A percentile compares a stretch with the other conserved stretches of the same genome.
Evolutionary conservation across 2,888 invertebrate species (phyloP).

Genomic region (Pachycephus smyrnensis): DNA sequence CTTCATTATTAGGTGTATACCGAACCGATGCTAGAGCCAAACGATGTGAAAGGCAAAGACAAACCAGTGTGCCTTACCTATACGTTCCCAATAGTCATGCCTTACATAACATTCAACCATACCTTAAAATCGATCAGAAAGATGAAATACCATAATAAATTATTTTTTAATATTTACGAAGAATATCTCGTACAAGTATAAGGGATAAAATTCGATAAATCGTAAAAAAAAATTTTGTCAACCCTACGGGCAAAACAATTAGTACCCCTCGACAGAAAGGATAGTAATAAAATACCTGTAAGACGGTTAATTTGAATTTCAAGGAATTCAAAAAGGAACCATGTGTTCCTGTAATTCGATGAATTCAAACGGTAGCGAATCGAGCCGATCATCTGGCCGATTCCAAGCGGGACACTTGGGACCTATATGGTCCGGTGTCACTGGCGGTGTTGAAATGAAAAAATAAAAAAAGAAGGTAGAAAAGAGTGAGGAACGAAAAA

Average conservation of each 20-base stretch:
- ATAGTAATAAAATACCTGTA: neutral
- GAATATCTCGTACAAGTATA: neutral
- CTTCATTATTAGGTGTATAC: conserved; percentile 64
- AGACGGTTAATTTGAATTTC: neutral
- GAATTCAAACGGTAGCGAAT: conserved; percentile 3
- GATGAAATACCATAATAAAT: neutral
- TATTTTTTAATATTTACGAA: neutral
- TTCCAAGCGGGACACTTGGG: neutral
- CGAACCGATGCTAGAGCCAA: conserved; percentile 34
- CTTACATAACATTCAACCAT: neutral
- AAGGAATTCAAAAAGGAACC: neutral
- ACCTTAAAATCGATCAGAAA: neutral
- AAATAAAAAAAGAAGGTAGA: conserved; percentile 5
- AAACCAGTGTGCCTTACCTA: neutral
- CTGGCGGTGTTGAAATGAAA: neutral
- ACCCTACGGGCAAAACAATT: neutral
- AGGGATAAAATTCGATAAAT: neutral
- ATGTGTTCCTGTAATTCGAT: neutral
- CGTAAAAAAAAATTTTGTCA: neutral
- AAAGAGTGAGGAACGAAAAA: conserved; percentile 11
- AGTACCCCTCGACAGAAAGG: neutral
- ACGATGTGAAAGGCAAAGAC: conserved; percentile 3
- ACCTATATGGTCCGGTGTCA: conserved; percentile 39
- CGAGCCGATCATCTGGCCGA: conserved; percentile 2
- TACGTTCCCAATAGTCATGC: neutral